phyloP scores from a whole-genome alignment of 1,140 invertebrate species.

The Whitmania pigra region DNA sequence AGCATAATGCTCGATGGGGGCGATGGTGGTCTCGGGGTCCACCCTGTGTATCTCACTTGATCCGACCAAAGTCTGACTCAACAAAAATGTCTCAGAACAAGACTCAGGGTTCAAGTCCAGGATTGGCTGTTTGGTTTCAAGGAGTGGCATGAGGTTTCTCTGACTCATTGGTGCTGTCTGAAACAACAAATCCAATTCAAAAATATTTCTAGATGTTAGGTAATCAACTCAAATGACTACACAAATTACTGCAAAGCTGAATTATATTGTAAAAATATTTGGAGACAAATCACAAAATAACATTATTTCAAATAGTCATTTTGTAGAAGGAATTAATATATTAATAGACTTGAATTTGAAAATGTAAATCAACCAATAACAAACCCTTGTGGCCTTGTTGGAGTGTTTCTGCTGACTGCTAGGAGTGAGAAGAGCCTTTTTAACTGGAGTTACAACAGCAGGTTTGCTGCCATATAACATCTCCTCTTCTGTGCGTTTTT shows the following conservation, averaged over 20 bases:
- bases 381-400: neutral
- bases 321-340: too few relatives aligned
- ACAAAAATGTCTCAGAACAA: neutral
- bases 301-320: too few relatives aligned
- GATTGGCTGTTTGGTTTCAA: constrained; percentile 1
- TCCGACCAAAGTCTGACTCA: constrained; percentile 6
- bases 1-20: constrained; percentile 7
- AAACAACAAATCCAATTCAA: too few relatives aligned
- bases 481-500: constrained; percentile 36
- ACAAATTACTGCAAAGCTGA: too few relatives aligned
- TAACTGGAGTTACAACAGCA: constrained; percentile 27
- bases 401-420: constrained; percentile 27
- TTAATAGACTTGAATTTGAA: too few relatives aligned
- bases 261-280: too few relatives aligned
- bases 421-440: constrained; percentile 28
- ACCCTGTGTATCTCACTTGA: neutral
- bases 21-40: constrained; percentile 9
- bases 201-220: too few relatives aligned
- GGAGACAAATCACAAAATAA: too few relatives aligned
- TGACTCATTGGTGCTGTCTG: too few relatives aligned
- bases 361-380: neutral
- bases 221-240: too few relatives aligned
- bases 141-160: too few relatives aligned
- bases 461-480: constrained; percentile 37
- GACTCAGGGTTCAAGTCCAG: neutral